Evolutionary conservation across 2,888 invertebrate species (phyloP).

Genomic region (Drosophila lutescens): DNA sequence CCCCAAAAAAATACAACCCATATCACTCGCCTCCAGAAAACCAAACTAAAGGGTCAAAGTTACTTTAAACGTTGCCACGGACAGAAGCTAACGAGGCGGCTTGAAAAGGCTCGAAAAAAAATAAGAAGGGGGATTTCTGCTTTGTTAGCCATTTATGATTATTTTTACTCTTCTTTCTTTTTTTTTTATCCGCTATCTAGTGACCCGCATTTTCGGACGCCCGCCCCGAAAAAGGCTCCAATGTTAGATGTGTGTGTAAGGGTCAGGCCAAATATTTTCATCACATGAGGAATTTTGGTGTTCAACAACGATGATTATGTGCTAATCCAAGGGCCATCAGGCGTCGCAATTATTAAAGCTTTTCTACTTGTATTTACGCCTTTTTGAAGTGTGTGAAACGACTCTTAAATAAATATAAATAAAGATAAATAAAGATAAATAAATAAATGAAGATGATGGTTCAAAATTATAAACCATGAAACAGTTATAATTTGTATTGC

Average conservation of each 20-base stretch:
- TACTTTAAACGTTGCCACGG: conserved; percentile 55
- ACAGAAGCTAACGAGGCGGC: conserved; percentile 22
- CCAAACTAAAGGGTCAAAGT: conserved; percentile 66
- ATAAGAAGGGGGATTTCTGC: conserved; percentile 51
- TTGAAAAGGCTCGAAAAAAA: conserved; percentile 10
- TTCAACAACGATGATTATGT: conserved; percentile 60
- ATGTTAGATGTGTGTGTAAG: conserved; percentile 5
- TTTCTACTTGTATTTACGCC: not conserved
- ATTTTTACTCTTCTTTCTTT: conserved; percentile 60
- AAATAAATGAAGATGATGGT: no score
- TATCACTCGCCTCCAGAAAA: conserved; percentile 57
- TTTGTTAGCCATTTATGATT: conserved; percentile 76
- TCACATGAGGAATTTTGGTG: conserved; percentile 16
- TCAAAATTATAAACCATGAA: no score
- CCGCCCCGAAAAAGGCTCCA: conserved; percentile 43
- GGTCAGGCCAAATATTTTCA: conserved; percentile 24
- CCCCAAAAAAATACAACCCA: conserved; percentile 34
- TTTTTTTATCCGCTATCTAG: conserved; percentile 39
- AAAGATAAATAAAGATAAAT: no score
- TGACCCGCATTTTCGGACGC: conserved; percentile 51
- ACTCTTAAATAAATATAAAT: no score
- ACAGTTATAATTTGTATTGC: no score
- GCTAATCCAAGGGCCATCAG: conserved; percentile 57
- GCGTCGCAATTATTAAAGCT: conserved; percentile 1
- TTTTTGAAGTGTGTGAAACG: not conserved